Base-by-base conservation (phyloP, 2,113 vertebrate species). In the Todiramphus saurophagus region DNA sequence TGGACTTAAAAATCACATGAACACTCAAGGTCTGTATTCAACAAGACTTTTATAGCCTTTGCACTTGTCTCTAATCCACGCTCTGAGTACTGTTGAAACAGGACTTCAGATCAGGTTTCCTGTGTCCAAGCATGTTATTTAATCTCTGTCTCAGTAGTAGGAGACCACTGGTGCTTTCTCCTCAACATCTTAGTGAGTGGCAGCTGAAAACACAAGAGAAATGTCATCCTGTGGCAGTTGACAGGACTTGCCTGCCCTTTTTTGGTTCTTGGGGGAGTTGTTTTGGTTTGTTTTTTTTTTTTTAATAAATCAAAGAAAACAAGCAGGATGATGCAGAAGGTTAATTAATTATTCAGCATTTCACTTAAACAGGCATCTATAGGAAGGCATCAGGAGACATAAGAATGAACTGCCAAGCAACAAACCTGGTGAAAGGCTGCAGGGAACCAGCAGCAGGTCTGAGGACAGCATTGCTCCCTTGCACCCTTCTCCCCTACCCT, bases 391-490 rank as follows among this genome's bases (percentile, higher is more conserved):
- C 24, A 58, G 20, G 27, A 78, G 4, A 21, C 3, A 0, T n/a
- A 68, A 77, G 6, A 81, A 30, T 1, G 4, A 74, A 13, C 16
- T 77, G n/a, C 31, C 11, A 58, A 80, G 5, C 18, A 80, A 11
- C 9, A 83, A 58, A 62, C 2, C 1, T 0, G 0, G 16, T 4
- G 10, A 66, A 77, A 90, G 6, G 2, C 24, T 80, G 11, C 48
- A 56, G 28, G 7, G 11, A 66, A 43, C 8, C 5, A 55, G 56
- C 7, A 89, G 12, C 5, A 68, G 13, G 15, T 43, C 13, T 2
- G 6, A 77, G 27, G 7, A 17, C 11, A 84, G 11, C 12, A 60
- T 18, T 82, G 4, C 13, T 58, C 14, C 18, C 31, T 69, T 18
- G 18, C 5, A 18, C 12, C 12, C 33, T 58, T 19, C 39, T 80